Evolutionary conservation across 1,140 invertebrate species (phyloP).

Genomic region (Trachymyrmex septentrionalis): DNA sequence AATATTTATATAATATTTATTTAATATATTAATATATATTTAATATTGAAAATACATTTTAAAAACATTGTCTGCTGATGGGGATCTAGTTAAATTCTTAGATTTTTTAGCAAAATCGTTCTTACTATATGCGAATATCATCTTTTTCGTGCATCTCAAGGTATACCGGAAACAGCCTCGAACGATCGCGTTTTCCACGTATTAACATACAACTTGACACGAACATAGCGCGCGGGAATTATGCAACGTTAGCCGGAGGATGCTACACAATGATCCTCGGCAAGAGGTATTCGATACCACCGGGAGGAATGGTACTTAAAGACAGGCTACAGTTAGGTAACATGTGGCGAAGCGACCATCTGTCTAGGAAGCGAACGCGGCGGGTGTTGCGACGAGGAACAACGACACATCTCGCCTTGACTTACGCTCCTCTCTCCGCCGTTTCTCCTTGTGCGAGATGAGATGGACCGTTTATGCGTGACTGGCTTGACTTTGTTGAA

Average conservation of each 20-base stretch:
- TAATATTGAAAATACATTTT: too few relatives aligned
- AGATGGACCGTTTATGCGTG: slow-evolving; percentile 57
- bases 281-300: slow-evolving; percentile 55
- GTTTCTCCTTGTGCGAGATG: background rate
- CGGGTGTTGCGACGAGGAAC: slow-evolving; percentile 47
- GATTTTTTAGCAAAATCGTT: too few relatives aligned
- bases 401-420: slow-evolving; percentile 26
- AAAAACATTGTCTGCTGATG: too few relatives aligned
- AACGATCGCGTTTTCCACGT: slow-evolving; percentile 14
- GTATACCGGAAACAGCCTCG: background rate
- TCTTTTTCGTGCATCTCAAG: background rate
- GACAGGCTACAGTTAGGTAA: slow-evolving; percentile 77
- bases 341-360: slow-evolving; percentile 80
- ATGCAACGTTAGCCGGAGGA: slow-evolving; percentile 41
- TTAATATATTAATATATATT: too few relatives aligned
- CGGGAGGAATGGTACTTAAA: slow-evolving; percentile 69
- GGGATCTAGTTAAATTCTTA: too few relatives aligned
- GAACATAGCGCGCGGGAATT: background rate
- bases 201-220: background rate
- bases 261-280: slow-evolving; percentile 42
- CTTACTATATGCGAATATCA: too few relatives aligned
- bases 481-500: slow-evolving; percentile 20
- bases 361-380: slow-evolving; percentile 78
- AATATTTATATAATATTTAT: too few relatives aligned
- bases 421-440: background rate